phyloP scores from a whole-genome alignment of 2,888 invertebrate species.

The Standfussiana lucernea region DNA sequence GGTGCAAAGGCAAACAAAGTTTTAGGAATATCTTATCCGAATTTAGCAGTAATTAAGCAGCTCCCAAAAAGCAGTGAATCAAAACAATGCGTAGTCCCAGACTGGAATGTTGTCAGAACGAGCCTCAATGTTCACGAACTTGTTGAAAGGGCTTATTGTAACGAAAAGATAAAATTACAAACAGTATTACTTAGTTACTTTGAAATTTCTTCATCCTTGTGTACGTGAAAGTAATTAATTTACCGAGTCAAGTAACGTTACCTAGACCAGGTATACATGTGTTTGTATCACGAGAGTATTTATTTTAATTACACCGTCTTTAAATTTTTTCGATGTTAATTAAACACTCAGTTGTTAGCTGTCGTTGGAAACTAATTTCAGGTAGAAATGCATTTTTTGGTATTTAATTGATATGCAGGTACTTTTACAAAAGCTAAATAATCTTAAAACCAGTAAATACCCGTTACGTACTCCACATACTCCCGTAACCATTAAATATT shows the following conservation, averaged over 20 bases:
- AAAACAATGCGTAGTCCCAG: constrained; percentile 49
- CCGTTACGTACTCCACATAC: background rate
- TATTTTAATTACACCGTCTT: constrained; percentile 20
- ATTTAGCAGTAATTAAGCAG: constrained; percentile 28
- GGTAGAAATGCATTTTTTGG: background rate
- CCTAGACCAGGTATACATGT: background rate
- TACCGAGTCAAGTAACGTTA: constrained; percentile 25
- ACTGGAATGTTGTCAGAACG: constrained; percentile 41
- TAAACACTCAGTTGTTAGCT: background rate
- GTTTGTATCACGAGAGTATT: constrained; percentile 9
- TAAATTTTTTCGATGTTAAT: background rate
- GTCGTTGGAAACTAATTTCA: constrained; percentile 5
- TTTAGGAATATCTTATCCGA: constrained; percentile 18
- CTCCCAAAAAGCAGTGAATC: constrained; percentile 36
- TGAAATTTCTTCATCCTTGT: constrained; percentile 37
- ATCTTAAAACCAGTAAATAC: background rate
- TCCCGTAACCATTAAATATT: constrained; percentile 40
- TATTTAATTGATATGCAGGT: background rate
- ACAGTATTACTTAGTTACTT: constrained; percentile 47
- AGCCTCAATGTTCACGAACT: constrained; percentile 48
- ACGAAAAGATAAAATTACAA: constrained; percentile 60
- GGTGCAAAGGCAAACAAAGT: constrained; percentile 6
- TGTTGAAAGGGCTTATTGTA: constrained; percentile 59
- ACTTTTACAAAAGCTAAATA: constrained; percentile 3
- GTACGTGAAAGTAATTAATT: constrained; percentile 57